Evolutionary conservation across 2,888 invertebrate species (phyloP).

Genomic region (Dyspetes luteomarginatus): DNA sequence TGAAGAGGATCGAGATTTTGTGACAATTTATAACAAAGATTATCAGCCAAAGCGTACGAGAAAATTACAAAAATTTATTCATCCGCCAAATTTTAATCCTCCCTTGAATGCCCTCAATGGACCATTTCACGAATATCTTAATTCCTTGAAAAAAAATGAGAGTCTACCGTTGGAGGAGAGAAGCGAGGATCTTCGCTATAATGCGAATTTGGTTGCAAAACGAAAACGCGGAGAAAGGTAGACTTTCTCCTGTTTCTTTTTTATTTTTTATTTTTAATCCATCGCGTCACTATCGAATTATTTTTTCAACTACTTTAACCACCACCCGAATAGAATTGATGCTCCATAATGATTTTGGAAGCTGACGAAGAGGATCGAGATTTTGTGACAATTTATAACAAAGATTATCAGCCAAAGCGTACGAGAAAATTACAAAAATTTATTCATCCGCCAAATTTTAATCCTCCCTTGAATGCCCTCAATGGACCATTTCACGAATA

Average conservation of each 20-base stretch:
- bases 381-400: constrained; percentile 74
- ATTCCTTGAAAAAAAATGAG: constrained; percentile 66
- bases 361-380: constrained; percentile 75
- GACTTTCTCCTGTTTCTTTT: neutral
- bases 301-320: neutral
- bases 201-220: constrained; percentile 37
- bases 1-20: constrained; percentile 77
- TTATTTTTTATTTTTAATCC: neutral
- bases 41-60: constrained; percentile 60
- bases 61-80: constrained; percentile 42
- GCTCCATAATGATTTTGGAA: constrained; percentile 72
- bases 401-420: constrained; percentile 68
- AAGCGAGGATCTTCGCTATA: constrained; percentile 69
- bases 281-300: neutral
- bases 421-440: constrained; percentile 33
- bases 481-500: constrained; percentile 70
- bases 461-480: constrained; percentile 67
- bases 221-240: constrained; percentile 29
- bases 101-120: constrained; percentile 71
- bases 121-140: constrained; percentile 69
- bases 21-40: constrained; percentile 72
- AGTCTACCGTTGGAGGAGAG: constrained; percentile 61
- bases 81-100: constrained; percentile 48
- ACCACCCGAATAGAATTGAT: constrained; percentile 3
- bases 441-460: constrained; percentile 50